phyloP scores from a whole-genome alignment of 2,888 invertebrate genomes.

The Anoplius nigerrimus region DNA sequence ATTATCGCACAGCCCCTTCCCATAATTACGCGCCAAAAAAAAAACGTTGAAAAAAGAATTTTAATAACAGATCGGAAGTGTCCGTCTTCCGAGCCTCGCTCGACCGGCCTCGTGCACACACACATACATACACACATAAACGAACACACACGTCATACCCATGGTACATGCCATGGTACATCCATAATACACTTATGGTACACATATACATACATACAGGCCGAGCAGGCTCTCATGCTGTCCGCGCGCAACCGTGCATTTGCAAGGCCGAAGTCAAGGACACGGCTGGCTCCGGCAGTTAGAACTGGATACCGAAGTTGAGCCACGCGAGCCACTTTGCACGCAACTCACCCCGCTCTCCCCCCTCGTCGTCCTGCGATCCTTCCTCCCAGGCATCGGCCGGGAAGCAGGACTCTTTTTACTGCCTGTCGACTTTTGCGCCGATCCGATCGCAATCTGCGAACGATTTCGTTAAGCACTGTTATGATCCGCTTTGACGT shows the following conservation, averaged over 20 bases:
- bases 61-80: too few relatives aligned
- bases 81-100: too few relatives aligned
- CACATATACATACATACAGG: too few relatives aligned
- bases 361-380: constrained; percentile 10
- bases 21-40: too few relatives aligned
- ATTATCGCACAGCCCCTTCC: too few relatives aligned
- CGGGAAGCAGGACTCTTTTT: background rate
- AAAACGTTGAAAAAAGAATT: too few relatives aligned
- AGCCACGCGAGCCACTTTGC: background rate
- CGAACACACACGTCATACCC: too few relatives aligned
- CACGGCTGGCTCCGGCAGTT: constrained; percentile 34
- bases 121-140: too few relatives aligned
- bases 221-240: constrained; percentile 8
- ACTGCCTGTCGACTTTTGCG: background rate
- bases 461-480: constrained; percentile 38
- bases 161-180: too few relatives aligned
- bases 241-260: constrained; percentile 37
- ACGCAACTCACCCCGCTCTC: constrained; percentile 19
- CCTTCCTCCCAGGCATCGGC: too few relatives aligned
- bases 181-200: too few relatives aligned
- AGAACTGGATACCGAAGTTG: constrained; percentile 43
- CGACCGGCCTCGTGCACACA: too few relatives aligned
- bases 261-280: constrained; percentile 58
- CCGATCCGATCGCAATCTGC: background rate
- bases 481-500: constrained; percentile 4